Evolutionary conservation across 2,888 invertebrate genomes (phyloP), one percentile per base, ranked within the genome.

Genomic region (Luffia ferchaultella): DNA sequence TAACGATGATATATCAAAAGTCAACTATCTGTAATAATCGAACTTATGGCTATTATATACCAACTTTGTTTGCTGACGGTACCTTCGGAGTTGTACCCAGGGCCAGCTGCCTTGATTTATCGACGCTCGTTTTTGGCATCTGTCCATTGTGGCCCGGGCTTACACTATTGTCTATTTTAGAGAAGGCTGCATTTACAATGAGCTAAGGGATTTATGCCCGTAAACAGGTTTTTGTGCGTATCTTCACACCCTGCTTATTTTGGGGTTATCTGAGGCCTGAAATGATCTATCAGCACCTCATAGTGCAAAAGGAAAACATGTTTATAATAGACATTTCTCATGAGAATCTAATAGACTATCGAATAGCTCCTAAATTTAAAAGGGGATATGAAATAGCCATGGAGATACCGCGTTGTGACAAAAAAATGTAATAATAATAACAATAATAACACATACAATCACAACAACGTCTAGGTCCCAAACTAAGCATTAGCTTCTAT

Each of bases 31-130:
- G n/a, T n/a, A n/a, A n/a, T n/a, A n/a, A n/a, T n/a, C n/a, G n/a
- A n/a, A n/a, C n/a, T n/a, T n/a, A n/a, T n/a, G n/a, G n/a, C n/a
- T n/a, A n/a, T n/a, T n/a, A n/a, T n/a, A n/a, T n/a, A n/a, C n/a
- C n/a, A 45, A 45, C 5, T 45, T 45, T 16, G 5, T 20, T 20
- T 15, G 46, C 16, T 20, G 30, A 51, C 48, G 46, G 42, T 50
- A 51, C 30, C 3, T 12, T 12, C 12, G 5, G 30, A 3, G 30
- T 12, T 3, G 30, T 30, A 30, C 30, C 30, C 30, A 12, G 30
- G 57, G 57, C 58, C 58, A 54, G 54, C 54, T 50, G 51, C 52
- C 51, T 56, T 60, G 59, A 60, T 60, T 60, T 60, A 60, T 60
- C 46, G 53, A 41, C 18, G 51, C 56, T 53, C 58, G 58, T 57